These are phyloP conservation scores for Antheraea mylitta DNA, from an alignment of 1,140 invertebrate species.

Conservation along the genomic window DNA sequence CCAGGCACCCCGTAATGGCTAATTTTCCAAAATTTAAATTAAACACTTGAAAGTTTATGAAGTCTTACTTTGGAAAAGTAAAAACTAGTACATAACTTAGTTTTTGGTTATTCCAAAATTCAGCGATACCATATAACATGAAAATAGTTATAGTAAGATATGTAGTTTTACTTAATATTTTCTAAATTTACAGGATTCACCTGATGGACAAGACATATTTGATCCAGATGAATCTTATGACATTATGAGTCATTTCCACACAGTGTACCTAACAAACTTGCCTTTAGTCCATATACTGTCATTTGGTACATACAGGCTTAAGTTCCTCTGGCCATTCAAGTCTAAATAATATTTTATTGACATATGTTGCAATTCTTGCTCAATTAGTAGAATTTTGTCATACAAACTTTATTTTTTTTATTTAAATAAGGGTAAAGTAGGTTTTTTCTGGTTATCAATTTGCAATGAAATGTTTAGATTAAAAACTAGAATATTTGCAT, in stretches of 20 bases:
- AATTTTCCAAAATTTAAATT: too few species aligned
- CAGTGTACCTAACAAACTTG: slow-evolving; percentile 56
- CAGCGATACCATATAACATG: too few species aligned
- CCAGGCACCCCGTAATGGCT: too few species aligned
- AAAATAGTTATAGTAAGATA: too few species aligned
- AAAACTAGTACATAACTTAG: too few species aligned
- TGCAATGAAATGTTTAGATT: too few species aligned
- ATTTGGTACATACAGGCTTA: slow-evolving; percentile 49
- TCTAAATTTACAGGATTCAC: slow-evolving; percentile 50
- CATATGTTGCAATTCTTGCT: neutral
- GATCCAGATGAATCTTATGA: slow-evolving; percentile 62
- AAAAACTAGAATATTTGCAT: too few species aligned
- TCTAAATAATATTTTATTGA: slow-evolving; percentile 21
- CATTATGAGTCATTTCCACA: slow-evolving; percentile 64
- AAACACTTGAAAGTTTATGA: too few species aligned
- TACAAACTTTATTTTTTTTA: neutral
- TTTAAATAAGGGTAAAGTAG: too few species aligned
- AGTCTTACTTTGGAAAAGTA: too few species aligned
- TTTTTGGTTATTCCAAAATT: too few species aligned
- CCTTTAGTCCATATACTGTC: slow-evolving; percentile 57
- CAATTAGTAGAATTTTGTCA: neutral
- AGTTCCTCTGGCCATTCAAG: slow-evolving; percentile 62
- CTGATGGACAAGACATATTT: slow-evolving; percentile 57
- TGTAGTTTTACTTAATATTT: neutral
- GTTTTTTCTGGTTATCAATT: too few species aligned